A percentile compares a stretch with the other conserved stretches of the same genome.
Conservation (phyloP, 2,888 invertebrate species). For the Eilema griseolum region DNA sequence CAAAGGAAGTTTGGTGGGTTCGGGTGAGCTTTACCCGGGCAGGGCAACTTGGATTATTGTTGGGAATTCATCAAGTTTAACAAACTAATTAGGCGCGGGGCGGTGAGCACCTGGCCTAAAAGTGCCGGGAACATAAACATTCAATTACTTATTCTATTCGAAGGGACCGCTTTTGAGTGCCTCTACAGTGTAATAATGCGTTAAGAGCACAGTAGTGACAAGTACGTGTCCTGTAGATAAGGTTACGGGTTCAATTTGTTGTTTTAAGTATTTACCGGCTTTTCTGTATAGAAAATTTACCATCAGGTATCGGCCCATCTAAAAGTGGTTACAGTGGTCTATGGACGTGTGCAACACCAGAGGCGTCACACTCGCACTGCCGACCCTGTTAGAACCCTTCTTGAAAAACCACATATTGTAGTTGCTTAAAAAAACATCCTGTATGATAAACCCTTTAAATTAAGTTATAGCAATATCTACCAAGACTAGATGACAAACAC, state of each 20-base stretch:
- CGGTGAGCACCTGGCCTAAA: constrained; percentile 31
- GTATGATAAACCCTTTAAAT: neutral
- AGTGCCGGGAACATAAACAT: neutral
- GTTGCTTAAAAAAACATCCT: neutral
- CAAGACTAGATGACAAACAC: neutral
- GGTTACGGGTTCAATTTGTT: neutral
- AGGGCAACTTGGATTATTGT: constrained; percentile 33
- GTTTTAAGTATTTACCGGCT: neutral
- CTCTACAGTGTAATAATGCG: neutral
- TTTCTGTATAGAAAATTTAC: neutral
- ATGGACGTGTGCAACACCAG: too few species aligned
- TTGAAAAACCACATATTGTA: too few species aligned
- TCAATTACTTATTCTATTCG: neutral
- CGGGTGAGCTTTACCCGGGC: constrained; percentile 2
- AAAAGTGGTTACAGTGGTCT: too few species aligned
- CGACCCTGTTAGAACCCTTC: too few species aligned
- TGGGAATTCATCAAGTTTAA: constrained; percentile 41
- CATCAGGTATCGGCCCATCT: too few species aligned
- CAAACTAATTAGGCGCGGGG: constrained; percentile 28
- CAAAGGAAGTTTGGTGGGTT: constrained; percentile 36
- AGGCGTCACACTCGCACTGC: too few species aligned
- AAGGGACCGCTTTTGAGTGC: neutral
- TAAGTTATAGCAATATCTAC: neutral
- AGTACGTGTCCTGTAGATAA: neutral
- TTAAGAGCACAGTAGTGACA: neutral